Evolutionary conservation across 2,797 vertebrate genomes (phyloP), one percentile per base, ranked within the genome.

Genomic region (Halcyon leucocephala): DNA sequence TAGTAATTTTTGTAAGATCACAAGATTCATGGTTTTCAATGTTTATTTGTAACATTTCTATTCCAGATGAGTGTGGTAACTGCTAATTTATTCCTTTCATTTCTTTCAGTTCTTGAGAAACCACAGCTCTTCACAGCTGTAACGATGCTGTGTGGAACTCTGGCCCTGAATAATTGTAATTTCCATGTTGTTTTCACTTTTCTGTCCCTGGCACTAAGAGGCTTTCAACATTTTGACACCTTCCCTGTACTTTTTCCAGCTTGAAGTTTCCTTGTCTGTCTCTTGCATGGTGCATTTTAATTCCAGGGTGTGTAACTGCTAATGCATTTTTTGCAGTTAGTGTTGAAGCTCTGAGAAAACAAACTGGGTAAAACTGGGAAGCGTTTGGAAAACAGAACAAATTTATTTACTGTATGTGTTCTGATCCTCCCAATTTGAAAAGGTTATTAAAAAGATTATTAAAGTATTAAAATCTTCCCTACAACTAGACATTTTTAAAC

Each of bases 161-260:
- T 92, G 87, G 39, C 69, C 80, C 62, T 62, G 65, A 79, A 77
- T 86, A 96, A 93, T 94, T 81, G 25, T 26, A 58, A 86, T 88
- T 95, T 94, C 61, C 66, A 82, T 91, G 69, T 57, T 93, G 29
- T 70, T 90, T 60, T 88, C 80, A 82, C 42, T 79, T 72, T 88
- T 33, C 55, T 82, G 46, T 85, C 52, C 65, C 54, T 70, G 29
- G 39, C 26, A 80, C 29, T 54, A 48, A 73, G 49, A 92, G 7
- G 16, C 14, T 85, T 93, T 60, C 60, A 54, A 1, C 66, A 19
- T 92, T 96, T 89, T 86, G 85, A 82, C 77, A 91, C 29, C 14
- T 94, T 76, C 66, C 11, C 35, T 72, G 37, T 70, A 9, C 28
- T 93, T 91, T 89, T 33, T 79, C 31, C 33, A 37, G 46, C 42